A percentile compares a stretch with the other conserved stretches of the same genome.
phyloP scores from a whole-genome alignment of 2,888 invertebrate species.

The Altica lythri region DNA sequence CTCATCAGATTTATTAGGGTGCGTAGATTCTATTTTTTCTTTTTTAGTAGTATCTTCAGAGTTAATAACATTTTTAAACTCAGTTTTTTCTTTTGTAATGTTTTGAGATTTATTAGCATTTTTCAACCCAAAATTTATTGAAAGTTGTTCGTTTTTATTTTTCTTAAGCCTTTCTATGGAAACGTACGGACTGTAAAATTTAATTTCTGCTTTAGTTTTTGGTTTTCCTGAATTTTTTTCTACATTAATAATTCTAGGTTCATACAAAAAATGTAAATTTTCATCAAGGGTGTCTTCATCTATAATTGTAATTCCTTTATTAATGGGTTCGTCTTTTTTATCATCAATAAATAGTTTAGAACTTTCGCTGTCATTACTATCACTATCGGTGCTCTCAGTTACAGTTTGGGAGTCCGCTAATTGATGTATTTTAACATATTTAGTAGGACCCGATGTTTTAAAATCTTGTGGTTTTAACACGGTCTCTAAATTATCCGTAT shows the following conservation, averaged over 20 bases:
- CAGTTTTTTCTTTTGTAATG: too few relatives aligned
- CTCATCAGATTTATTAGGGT: too few relatives aligned
- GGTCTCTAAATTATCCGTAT: background rate
- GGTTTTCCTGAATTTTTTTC: background rate
- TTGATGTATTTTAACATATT: background rate
- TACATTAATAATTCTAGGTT: background rate
- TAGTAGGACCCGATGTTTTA: background rate
- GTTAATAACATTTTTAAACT: too few relatives aligned
- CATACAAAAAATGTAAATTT: constrained; percentile 4
- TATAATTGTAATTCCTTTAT: background rate
- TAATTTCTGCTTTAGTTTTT: background rate
- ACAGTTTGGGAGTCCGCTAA: background rate
- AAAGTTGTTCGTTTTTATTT: too few relatives aligned
- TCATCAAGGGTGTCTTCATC: constrained; percentile 11
- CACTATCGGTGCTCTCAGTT: background rate
- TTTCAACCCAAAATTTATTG: too few relatives aligned
- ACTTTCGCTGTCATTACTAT: constrained; percentile 22
- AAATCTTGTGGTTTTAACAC: background rate
- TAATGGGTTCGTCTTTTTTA: too few relatives aligned
- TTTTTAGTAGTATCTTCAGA: too few relatives aligned
- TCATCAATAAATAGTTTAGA: constrained; percentile 20
- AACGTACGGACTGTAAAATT: background rate
- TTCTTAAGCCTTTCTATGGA: background rate
- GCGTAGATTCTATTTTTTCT: too few relatives aligned
- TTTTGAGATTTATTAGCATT: too few relatives aligned